Evolutionary conservation across 2,888 invertebrate species (phyloP).

Genomic region (Mesoligia furuncula): DNA sequence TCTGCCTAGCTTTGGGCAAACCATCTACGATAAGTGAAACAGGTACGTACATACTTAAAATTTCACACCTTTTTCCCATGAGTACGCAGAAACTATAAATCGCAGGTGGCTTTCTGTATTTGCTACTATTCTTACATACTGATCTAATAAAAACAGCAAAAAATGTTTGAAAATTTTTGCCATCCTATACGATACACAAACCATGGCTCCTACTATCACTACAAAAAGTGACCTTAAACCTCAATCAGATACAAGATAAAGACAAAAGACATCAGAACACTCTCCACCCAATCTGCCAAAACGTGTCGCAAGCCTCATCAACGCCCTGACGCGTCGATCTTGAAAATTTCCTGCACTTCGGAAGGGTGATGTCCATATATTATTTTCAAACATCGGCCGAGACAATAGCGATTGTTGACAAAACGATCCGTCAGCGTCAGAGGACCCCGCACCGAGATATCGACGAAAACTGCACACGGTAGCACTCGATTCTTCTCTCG

Average conservation of each 20-base stretch:
- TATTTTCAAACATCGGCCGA: constrained; percentile 83
- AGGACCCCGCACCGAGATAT: constrained; percentile 71
- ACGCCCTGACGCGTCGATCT: constrained; percentile 66
- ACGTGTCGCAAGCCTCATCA: constrained; percentile 47
- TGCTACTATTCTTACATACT: not conserved
- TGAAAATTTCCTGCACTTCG: constrained; percentile 69
- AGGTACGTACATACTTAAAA: no score
- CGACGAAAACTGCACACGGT: constrained; percentile 73
- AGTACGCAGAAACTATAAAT: not conserved
- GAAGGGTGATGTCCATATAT: constrained; percentile 76
- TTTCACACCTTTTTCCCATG: not conserved
- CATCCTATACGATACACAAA: not conserved
- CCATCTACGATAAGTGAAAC: not conserved
- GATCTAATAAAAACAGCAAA: not conserved
- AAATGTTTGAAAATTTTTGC: not conserved
- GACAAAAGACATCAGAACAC: not conserved
- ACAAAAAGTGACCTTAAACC: not conserved
- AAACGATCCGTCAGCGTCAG: constrained; percentile 80
- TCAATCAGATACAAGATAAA: not conserved
- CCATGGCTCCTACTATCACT: not conserved
- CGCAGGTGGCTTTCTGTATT: not conserved
- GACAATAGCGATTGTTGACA: constrained; percentile 87
- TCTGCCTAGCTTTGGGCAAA: no score
- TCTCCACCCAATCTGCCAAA: constrained; percentile 5
- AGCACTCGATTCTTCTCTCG: constrained; percentile 77